Base-by-base conservation (phyloP, 30 jellyfish, hydroid and myxozoan genomes). In the Haliclystus octoradiatus region DNA sequence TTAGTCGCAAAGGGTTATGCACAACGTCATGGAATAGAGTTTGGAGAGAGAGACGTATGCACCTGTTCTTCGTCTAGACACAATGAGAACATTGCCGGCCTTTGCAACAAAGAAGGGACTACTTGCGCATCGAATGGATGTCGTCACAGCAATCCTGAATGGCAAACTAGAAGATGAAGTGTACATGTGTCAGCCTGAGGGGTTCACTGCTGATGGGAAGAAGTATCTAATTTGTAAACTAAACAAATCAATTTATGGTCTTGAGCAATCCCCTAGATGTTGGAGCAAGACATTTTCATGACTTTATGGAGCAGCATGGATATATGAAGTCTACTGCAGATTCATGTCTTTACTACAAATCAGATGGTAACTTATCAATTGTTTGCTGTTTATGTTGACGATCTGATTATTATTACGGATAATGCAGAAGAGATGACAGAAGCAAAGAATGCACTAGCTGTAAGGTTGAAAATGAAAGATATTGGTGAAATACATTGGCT, bases 401-500 rank as follows among this genome's bases (percentile, higher is more conserved):
- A 40, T 19, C 9, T 40, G 19, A 19, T 40, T 40, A 19, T 40
- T 5, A 19, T 19, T 40, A 19, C 57, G 9, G 19, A 40, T 9
- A 40, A 19, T 40, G 57, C 57, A 40, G 14, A 40, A 40, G 57
- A 40, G 57, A 40, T 40, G 9, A 19, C 57, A 5, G 14, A 19
- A 5, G 57, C 19, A 19, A 40, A 40, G 57, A 40, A 40, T 9
- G 57, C 57, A 40, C 19, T 40, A 19, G 57, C 57, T 40, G 57
- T 5, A 40, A 40, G 57, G 9, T 73, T 31, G 25, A 33, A 57
- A 62, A 57, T 53, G 77, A 62, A 23, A 7, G 84, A 62, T 40
- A 73, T 73, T 65, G 84, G 84, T 23, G 50, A 30, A 26, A 65
- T 53, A 12, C 68, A 73, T 32, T 73, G 29, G 33, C 35, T 13